phyloP scores from a whole-genome alignment of 1,140 invertebrate species.

The Zaprionus taronus region DNA sequence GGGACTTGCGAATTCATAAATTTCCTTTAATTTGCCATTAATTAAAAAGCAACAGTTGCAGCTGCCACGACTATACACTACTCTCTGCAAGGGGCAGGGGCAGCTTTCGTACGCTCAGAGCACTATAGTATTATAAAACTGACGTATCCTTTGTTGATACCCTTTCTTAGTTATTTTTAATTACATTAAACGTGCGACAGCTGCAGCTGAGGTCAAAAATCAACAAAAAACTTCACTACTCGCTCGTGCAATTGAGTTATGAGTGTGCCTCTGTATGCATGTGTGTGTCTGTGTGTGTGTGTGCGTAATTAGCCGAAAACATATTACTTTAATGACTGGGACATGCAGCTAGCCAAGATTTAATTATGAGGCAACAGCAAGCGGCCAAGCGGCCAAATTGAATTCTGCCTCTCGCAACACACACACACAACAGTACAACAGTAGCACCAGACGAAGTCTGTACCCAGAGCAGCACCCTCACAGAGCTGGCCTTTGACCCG shows the following conservation, averaged over 20 bases:
- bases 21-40: slow-evolving; percentile 43
- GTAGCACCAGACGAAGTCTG: not conserved
- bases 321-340: slow-evolving; percentile 64
- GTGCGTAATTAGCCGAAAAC: slow-evolving; percentile 60
- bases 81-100: too few species aligned
- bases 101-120: too few species aligned
- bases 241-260: slow-evolving; percentile 51
- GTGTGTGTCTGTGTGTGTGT: slow-evolving; percentile 25
- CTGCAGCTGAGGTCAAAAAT: slow-evolving; percentile 1
- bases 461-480: not conserved
- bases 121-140: not conserved
- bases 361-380: slow-evolving; percentile 48
- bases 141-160: not conserved
- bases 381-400: slow-evolving; percentile 52
- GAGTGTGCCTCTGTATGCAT: slow-evolving; percentile 1
- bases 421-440: slow-evolving; percentile 22
- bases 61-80: not conserved
- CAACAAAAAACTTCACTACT: slow-evolving; percentile 20
- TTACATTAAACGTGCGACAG: slow-evolving; percentile 37
- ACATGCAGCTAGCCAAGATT: slow-evolving; percentile 52
- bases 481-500: slow-evolving; percentile 1
- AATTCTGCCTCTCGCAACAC: slow-evolving; percentile 33
- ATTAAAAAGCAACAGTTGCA: slow-evolving; percentile 59
- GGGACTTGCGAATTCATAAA: slow-evolving; percentile 28
- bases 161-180: slow-evolving; percentile 29